phyloP scores from a whole-genome alignment of 2,113 vertebrate species.

The Sardina pilchardus region DNA sequence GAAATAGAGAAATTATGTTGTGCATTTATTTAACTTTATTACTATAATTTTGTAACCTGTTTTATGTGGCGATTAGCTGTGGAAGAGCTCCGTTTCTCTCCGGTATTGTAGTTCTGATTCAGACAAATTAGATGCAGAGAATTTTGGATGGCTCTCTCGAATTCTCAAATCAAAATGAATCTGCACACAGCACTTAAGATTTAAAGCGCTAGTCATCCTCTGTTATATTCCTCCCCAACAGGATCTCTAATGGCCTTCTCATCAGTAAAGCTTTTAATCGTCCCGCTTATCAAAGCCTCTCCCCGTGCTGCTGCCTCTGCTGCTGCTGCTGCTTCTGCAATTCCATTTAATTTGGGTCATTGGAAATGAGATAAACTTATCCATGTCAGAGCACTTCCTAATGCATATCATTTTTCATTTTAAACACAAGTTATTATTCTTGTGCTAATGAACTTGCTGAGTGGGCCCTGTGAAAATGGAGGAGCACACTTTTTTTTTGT shows the following conservation, averaged over 20 bases:
- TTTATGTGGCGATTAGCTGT: not conserved
- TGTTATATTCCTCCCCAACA: not conserved
- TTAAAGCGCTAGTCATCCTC: not conserved
- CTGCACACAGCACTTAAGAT: not conserved
- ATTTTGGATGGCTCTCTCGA: not conserved
- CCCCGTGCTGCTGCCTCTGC: not conserved
- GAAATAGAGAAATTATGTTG: not conserved
- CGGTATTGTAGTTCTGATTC: not conserved
- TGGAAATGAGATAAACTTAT: constrained; percentile 21
- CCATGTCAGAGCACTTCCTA: constrained; percentile 32
- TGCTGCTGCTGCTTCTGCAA: constrained; percentile 7
- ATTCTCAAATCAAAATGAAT: not conserved
- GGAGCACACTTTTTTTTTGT: not conserved
- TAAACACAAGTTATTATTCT: constrained; percentile 24
- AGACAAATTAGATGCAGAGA: not conserved
- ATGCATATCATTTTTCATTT: constrained; percentile 26
- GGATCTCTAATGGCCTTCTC: constrained; percentile 26
- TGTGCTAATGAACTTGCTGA: constrained; percentile 24
- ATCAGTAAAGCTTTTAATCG: constrained; percentile 38
- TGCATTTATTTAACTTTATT: not conserved
- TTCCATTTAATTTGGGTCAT: constrained; percentile 39
- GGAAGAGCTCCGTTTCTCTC: not conserved
- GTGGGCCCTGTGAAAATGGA: constrained; percentile 7
- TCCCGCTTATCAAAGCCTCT: constrained; percentile 21
- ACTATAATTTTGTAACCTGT: not conserved